Conservation (phyloP, 1,140 invertebrate species). For the Drosophila pruinosa region DNA sequence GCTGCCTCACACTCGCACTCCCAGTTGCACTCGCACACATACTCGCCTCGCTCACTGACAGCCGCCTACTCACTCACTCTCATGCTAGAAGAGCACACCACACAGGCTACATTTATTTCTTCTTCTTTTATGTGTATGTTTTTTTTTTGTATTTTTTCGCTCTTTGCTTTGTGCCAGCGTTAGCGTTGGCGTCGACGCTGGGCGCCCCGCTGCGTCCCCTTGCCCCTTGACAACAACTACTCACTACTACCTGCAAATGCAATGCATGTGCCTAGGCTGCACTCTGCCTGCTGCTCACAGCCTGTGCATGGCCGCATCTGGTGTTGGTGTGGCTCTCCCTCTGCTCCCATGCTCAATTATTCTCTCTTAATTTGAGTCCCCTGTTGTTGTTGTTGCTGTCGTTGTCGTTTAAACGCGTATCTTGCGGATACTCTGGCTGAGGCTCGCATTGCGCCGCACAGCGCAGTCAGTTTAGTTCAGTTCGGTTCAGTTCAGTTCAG, state of each 20-base stretch:
- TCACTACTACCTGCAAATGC: conserved; percentile 56
- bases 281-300: background rate
- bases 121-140: conserved; percentile 30
- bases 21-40: background rate
- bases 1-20: conserved; percentile 38
- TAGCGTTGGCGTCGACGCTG: conserved; percentile 3
- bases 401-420: conserved; percentile 38
- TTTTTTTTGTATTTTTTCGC: conserved; percentile 36
- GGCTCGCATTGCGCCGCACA: conserved; percentile 46
- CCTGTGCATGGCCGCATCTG: background rate
- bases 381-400: background rate
- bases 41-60: background rate
- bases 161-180: conserved; percentile 23
- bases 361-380: conserved; percentile 38
- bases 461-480: conserved; percentile 27
- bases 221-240: background rate
- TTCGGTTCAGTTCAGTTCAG: conserved; percentile 66
- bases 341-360: conserved; percentile 22
- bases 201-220: conserved; percentile 28
- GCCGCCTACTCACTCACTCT: conserved; percentile 60
- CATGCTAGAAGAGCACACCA: conserved; percentile 28
- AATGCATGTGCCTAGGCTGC: conserved; percentile 47
- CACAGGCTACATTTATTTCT: conserved; percentile 14
- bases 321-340: conserved; percentile 1
- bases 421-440: conserved; percentile 45